A percentile compares a stretch with the other conserved stretches of the same genome.
Evolutionary conservation across 2,113 vertebrate species (phyloP).

Genomic region (Sturnira hondurensis): DNA sequence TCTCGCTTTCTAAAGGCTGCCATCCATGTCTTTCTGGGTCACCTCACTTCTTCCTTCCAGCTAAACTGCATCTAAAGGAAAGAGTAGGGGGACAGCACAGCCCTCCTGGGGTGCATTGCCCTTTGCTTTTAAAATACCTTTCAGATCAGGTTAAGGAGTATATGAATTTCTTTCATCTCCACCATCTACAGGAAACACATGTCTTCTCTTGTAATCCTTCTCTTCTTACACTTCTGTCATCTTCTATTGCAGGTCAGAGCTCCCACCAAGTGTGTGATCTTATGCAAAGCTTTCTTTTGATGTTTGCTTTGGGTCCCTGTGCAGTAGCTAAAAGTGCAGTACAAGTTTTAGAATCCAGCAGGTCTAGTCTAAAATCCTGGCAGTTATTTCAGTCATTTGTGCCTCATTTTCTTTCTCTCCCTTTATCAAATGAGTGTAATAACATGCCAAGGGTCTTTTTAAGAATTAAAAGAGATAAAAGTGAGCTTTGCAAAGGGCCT

Average conservation of each 20-base stretch:
- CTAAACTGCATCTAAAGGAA: not conserved
- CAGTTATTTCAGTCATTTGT: not conserved
- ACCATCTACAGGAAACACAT: not conserved
- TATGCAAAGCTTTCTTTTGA: conserved; percentile 23
- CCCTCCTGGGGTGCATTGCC: not conserved
- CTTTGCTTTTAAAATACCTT: conserved; percentile 10
- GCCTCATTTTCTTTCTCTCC: not conserved
- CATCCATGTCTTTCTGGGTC: conserved; percentile 11
- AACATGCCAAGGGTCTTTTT: not conserved
- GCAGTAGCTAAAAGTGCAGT: not conserved
- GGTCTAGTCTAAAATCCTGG: not conserved
- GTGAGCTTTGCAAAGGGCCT: not conserved
- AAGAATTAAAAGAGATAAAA: not conserved
- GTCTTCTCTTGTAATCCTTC: conserved; percentile 13
- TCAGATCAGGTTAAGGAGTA: not conserved
- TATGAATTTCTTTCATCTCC: not conserved
- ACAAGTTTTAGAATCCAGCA: not conserved
- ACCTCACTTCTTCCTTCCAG: conserved; percentile 23
- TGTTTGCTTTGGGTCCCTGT: not conserved
- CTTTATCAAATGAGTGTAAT: not conserved
- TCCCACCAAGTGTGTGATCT: not conserved
- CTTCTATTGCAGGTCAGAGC: not conserved
- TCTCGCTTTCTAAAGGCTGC: not conserved
- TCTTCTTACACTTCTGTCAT: conserved; percentile 17
- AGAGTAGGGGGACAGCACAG: not conserved